Base-by-base conservation (phyloP, 2,888 invertebrate genomes). In the Dryococelus australis region DNA sequence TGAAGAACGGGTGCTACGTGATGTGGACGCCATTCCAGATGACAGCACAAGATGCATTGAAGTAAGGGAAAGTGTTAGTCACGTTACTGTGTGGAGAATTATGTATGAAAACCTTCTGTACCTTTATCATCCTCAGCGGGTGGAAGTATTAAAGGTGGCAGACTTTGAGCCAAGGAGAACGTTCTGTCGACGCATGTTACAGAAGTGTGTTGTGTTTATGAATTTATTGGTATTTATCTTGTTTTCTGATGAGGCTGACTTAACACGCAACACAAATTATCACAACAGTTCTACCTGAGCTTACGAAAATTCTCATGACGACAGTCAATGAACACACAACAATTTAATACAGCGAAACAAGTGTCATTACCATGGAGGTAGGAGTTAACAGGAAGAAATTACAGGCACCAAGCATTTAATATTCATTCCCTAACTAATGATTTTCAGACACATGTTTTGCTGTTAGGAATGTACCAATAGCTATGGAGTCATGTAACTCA, bases 61-160 rank as follows among this genome's bases (percentile, higher is more conserved):
- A 84, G 35, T 84, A 84, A 84, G 28, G 84, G 28, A 84, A 84
- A 13, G 84, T n/a, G 35, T 27, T 84, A 84, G 84, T 84, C 84
- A 84, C 16, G 20, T 16, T 43, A 84, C 84, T 43, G 35, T 43
- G 35, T 80, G 80, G 80, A 80, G 28, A 27, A 80, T 80, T n/a
- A 0, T 80, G 27, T 26, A 80, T 28, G 43, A 35, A 43, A 43
- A 43, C 43, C 43, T 84, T 28, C 84, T 84, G 84, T 35, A 84
- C 9, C 84, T 43, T 28, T 84, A 35, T 84, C 84, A 28, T 43
- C 35, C 26, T 84, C 84, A n/a, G 28, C 13, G 13, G 28, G 80
- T 80, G 6, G 27, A 20, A 80, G 80, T 13, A 80, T 28, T 24
- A 12, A 24, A 26, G 26, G 80, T 9, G 26, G 80, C 26, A n/a